Conservation (phyloP, 2,797 vertebrate genomes). For the Thunnus albacares region DNA sequence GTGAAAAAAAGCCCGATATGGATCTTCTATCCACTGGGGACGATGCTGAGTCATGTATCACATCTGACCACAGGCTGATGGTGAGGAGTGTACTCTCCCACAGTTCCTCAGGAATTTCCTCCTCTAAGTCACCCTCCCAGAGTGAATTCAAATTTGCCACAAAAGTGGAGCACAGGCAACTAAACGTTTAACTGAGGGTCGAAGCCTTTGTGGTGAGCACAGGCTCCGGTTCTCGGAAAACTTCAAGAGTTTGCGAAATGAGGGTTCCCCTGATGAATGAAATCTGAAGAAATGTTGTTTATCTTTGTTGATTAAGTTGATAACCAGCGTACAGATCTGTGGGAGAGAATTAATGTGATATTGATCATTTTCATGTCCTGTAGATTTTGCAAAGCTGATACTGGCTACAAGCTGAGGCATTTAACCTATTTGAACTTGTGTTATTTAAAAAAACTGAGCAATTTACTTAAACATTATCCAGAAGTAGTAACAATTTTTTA, state of each 20-base stretch:
- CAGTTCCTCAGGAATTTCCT: slow-evolving; percentile 27
- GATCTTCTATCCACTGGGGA: neutral
- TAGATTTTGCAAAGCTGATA: neutral
- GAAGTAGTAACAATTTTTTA: neutral
- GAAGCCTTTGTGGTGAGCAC: slow-evolving; percentile 9
- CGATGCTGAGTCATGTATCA: neutral
- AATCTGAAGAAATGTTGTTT: slow-evolving; percentile 14
- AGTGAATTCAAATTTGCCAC: slow-evolving; percentile 37
- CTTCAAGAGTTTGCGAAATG: slow-evolving; percentile 20
- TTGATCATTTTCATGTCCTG: neutral
- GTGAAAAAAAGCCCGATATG: neutral
- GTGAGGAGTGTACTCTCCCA: slow-evolving; percentile 19
- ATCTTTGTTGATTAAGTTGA: neutral
- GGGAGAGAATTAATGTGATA: neutral
- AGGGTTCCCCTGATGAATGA: slow-evolving; percentile 29
- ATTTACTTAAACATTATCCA: no score
- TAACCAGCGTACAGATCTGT: neutral
- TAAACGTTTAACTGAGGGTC: slow-evolving; percentile 1
- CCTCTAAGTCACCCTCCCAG: neutral
- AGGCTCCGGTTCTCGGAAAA: slow-evolving; percentile 16
- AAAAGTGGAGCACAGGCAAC: slow-evolving; percentile 14
- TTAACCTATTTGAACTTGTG: no score
- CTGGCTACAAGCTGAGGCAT: neutral
- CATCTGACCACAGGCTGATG: neutral
- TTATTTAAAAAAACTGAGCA: no score